A percentile compares a stretch with the other conserved stretches of the same genome.
phyloP scores from a whole-genome alignment of 2,113 vertebrate genomes.

The Alces alces region DNA sequence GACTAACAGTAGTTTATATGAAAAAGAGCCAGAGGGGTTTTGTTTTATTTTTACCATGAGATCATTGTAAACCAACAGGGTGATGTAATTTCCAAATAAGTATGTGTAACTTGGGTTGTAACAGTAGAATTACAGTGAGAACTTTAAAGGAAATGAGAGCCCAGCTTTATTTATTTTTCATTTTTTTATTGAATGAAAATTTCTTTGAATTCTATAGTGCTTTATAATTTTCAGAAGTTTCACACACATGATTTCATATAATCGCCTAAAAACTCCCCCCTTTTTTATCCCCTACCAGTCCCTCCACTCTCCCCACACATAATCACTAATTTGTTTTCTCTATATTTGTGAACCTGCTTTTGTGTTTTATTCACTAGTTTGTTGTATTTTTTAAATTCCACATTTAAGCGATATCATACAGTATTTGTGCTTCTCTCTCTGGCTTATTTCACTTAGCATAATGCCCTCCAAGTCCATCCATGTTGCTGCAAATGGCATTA shows the following conservation, averaged over 20 bases:
- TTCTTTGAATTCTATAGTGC: not conserved
- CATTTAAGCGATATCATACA: not conserved
- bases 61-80: not conserved
- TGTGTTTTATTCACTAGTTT: not conserved
- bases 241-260: not conserved
- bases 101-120: not conserved
- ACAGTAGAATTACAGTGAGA: not conserved
- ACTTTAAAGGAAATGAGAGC: not conserved
- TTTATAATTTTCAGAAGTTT: not conserved
- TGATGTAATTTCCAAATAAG: not conserved
- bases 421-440: not conserved
- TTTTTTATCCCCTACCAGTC: not conserved
- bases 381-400: not conserved
- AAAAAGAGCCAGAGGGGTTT: not conserved
- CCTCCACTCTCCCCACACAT: not conserved
- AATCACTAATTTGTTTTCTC: not conserved
- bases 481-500: not conserved
- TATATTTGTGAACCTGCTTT: not conserved
- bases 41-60: not conserved
- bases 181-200: not conserved
- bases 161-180: not conserved
- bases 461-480: not conserved
- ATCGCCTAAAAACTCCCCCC: rapidly evolving
- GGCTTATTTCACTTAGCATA: not conserved
- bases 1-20: not conserved